Evolutionary conservation across 1,140 invertebrate species (phyloP).

Genomic region (Drosophila jambulina): DNA sequence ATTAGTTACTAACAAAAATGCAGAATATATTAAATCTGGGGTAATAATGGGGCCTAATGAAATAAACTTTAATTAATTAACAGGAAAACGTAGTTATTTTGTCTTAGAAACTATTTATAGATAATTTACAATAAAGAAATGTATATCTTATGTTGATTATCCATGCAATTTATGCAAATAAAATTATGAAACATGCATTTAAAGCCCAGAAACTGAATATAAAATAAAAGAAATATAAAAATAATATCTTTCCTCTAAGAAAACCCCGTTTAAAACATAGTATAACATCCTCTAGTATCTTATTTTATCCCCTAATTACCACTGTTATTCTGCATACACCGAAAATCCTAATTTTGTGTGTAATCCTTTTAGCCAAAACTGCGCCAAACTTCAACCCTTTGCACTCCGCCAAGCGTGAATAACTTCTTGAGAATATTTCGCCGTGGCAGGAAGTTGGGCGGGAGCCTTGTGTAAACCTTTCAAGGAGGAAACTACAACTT

Average conservation of each 20-base stretch:
- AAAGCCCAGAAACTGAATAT: neutral
- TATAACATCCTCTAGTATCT: neutral
- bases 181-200: neutral
- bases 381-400: conserved; percentile 8
- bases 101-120: neutral
- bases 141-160: neutral
- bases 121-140: neutral
- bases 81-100: neutral
- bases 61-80: neutral
- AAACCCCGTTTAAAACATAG: neutral
- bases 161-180: neutral
- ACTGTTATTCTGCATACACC: neutral
- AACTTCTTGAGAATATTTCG: conserved; percentile 28
- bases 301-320: neutral
- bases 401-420: conserved; percentile 35
- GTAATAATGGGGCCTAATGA: neutral
- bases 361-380: conserved; percentile 14
- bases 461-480: conserved; percentile 22
- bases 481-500: conserved; percentile 28
- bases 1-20: neutral
- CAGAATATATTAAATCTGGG: fast-evolving
- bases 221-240: neutral
- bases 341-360: conserved; percentile 4
- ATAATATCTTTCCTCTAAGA: too few species aligned
- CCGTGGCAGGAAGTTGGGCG: conserved; percentile 5